Evolutionary conservation across 2,888 invertebrate species (phyloP).

Genomic region (Stratiomys singularior): DNA sequence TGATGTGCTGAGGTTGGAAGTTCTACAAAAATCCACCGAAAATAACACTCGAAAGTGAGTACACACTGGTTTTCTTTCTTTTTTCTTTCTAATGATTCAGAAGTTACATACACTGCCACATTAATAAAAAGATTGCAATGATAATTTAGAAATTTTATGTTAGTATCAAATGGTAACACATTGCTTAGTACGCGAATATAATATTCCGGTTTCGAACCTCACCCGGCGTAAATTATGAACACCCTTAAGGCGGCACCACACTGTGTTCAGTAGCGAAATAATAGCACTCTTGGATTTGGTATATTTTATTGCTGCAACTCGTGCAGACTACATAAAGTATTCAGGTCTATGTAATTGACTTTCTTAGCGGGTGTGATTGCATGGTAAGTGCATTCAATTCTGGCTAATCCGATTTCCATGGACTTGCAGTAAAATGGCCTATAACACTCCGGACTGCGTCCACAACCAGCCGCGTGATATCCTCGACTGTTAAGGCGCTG

Average conservation of each 20-base stretch:
- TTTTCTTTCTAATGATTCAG: too few species aligned
- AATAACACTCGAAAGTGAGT: too few species aligned
- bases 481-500: not conserved
- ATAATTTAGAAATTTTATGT: not conserved
- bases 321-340: not conserved
- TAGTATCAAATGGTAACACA: conserved; percentile 7
- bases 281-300: conserved; percentile 47
- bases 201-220: not conserved
- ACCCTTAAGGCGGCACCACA: conserved; percentile 62
- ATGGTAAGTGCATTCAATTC: not conserved
- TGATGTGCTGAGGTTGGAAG: too few species aligned
- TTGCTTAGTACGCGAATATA: not conserved
- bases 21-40: too few species aligned
- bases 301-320: conserved; percentile 7
- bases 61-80: too few species aligned
- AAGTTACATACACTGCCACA: too few species aligned
- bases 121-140: too few species aligned
- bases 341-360: not conserved
- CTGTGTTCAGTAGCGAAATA: conserved; percentile 63
- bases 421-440: not conserved
- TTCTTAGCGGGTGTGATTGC: not conserved
- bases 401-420: not conserved
- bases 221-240: conserved; percentile 22
- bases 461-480: not conserved
- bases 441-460: not conserved